A percentile compares a stretch with the other conserved stretches of the same genome.
phyloP scores from a whole-genome alignment of 2,888 invertebrate species.

The Hemaris fuciformis region DNA sequence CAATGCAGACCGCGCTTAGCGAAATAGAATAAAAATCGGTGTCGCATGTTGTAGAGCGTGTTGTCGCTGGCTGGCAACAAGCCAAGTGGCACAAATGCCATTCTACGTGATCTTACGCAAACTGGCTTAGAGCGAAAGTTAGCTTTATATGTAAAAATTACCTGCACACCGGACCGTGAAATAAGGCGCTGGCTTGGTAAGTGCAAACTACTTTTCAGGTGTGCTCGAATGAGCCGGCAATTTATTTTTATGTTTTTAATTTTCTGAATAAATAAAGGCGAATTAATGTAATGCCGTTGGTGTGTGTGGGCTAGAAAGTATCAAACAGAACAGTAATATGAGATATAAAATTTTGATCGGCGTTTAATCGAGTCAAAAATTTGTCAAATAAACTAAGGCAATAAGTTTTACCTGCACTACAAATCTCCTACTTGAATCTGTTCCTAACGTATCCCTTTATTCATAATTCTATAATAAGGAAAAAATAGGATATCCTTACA shows the following conservation, averaged over 20 bases:
- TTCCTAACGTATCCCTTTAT: too few relatives aligned
- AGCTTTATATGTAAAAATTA: constrained; percentile 3
- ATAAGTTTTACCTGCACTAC: too few relatives aligned
- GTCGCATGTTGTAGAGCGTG: not conserved
- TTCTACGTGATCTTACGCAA: constrained; percentile 2
- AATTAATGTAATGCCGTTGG: too few relatives aligned
- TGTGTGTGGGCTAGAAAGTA: too few relatives aligned
- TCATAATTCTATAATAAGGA: too few relatives aligned
- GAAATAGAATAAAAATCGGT: constrained; percentile 5
- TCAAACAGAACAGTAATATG: too few relatives aligned
- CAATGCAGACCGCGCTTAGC: not conserved
- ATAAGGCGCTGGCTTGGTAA: not conserved
- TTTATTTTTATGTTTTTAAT: not conserved
- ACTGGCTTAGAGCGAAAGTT: not conserved
- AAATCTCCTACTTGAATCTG: too few relatives aligned
- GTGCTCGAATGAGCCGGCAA: not conserved
- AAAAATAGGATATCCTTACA: too few relatives aligned
- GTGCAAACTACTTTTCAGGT: not conserved
- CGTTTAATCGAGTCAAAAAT: too few relatives aligned
- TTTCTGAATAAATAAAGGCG: not conserved
- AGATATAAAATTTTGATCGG: too few relatives aligned
- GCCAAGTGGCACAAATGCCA: constrained; percentile 3
- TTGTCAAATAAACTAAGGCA: too few relatives aligned
- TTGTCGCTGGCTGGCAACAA: not conserved
- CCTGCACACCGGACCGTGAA: constrained; percentile 5